A percentile compares a stretch with the other conserved stretches of the same genome.
These are phyloP conservation scores for Eurytoma californica DNA, from an alignment of 2,888 invertebrate genomes.

Conservation along the genomic window DNA sequence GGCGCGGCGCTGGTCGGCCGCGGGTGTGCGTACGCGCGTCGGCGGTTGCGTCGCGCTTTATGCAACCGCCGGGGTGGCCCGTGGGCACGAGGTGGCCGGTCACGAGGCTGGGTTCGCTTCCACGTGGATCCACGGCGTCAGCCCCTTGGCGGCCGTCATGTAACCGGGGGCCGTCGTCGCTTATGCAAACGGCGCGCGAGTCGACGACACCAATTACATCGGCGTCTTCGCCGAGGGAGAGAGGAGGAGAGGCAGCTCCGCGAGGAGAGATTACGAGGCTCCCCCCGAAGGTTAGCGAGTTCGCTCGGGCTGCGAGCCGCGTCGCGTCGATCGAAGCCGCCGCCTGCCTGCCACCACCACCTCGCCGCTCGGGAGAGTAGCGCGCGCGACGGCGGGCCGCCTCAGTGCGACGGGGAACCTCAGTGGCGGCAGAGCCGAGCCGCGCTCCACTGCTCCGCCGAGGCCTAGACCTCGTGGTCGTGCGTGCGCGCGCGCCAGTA, in stretches of 20 bases:
- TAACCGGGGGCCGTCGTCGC: too few relatives aligned
- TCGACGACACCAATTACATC: too few relatives aligned
- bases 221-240: too few relatives aligned
- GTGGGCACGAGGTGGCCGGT: too few relatives aligned
- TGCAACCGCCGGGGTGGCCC: too few relatives aligned
- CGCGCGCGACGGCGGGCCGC: conserved; percentile 10
- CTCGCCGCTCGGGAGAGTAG: conserved; percentile 54
- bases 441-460: neutral
- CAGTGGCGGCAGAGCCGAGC: conserved; percentile 24
- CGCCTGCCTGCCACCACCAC: conserved; percentile 50
- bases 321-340: conserved; percentile 49
- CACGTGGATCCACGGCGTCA: too few relatives aligned
- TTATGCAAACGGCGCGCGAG: too few relatives aligned
- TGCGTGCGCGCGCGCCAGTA: conserved; percentile 12
- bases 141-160: too few relatives aligned
- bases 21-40: too few relatives aligned
- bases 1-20: neutral
- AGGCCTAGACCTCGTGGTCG: neutral
- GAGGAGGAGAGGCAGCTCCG: too few relatives aligned
- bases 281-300: conserved; percentile 59
- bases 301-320: conserved; percentile 50
- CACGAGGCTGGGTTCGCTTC: too few relatives aligned
- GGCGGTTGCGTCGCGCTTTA: neutral
- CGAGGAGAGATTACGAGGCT: too few relatives aligned
- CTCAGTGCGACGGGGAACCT: conserved; percentile 10